Evolutionary conservation across 2,113 vertebrate genomes (phyloP).

Genomic region (Mixornis gularis): DNA sequence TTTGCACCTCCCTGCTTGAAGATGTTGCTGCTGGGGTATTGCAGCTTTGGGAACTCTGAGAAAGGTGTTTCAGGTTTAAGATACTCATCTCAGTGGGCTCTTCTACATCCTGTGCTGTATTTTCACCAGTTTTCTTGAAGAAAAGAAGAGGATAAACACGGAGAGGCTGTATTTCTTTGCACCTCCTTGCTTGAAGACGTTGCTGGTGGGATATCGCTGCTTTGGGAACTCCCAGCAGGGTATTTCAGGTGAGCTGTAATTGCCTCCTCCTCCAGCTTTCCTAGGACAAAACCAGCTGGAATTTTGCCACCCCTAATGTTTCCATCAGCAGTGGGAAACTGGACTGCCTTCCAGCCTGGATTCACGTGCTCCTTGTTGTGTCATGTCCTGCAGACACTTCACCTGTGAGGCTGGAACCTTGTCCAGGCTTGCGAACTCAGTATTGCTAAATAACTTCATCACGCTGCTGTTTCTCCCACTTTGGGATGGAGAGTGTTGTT

Average conservation of each 20-base stretch:
- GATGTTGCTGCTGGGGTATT: neutral
- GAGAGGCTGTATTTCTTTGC: neutral
- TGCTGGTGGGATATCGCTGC: accelerated
- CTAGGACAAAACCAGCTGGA: neutral
- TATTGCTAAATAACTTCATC: neutral
- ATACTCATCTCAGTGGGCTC: neutral
- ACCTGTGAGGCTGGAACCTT: neutral
- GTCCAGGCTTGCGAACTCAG: neutral
- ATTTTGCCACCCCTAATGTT: neutral
- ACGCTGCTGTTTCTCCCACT: neutral
- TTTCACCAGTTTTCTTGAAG: neutral
- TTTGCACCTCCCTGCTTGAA: neutral
- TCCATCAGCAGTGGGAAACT: neutral
- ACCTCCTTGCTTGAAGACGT: neutral
- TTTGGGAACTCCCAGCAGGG: neutral
- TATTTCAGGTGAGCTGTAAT: neutral
- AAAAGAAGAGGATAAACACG: neutral
- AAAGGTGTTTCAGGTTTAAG: neutral
- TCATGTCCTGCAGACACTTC: accelerated
- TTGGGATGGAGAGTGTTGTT: neutral
- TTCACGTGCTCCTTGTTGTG: neutral
- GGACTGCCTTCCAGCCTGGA: neutral
- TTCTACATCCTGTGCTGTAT: neutral
- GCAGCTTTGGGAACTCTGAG: accelerated
- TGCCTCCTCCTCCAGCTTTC: neutral